Conservation (phyloP, 2,797 vertebrate genomes). For the Sebastiscus tertius region DNA sequence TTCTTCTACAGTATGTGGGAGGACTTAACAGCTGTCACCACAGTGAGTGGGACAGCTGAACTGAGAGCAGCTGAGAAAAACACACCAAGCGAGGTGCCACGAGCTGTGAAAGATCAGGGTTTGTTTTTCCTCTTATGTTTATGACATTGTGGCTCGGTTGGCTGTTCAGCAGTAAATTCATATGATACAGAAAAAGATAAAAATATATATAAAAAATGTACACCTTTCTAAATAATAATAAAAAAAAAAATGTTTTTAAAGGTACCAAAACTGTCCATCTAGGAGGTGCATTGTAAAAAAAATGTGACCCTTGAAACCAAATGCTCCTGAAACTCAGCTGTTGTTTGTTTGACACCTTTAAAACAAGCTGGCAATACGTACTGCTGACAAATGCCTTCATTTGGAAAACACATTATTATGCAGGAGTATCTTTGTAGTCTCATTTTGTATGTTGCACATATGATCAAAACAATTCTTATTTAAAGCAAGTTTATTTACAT, state of each 20-base stretch:
- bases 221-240: neutral
- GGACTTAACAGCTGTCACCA: neutral
- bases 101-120: neutral
- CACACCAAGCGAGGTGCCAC: neutral
- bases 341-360: neutral
- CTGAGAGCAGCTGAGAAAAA: neutral
- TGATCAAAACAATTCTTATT: neutral
- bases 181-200: neutral
- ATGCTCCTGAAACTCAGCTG: neutral
- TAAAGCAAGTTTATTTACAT: conserved; percentile 27
- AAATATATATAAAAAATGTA: neutral
- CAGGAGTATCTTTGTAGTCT: neutral
- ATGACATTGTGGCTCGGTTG: neutral
- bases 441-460: neutral
- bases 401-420: neutral
- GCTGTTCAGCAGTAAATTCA: neutral
- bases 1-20: neutral
- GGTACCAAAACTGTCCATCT: neutral
- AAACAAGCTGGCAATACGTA: neutral
- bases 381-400: neutral
- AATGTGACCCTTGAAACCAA: neutral
- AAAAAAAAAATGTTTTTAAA: neutral
- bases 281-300: neutral
- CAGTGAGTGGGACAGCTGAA: conserved; percentile 15
- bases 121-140: neutral